Evolutionary conservation across 2,888 invertebrate genomes (phyloP).

Genomic region (Apodemia zela): DNA sequence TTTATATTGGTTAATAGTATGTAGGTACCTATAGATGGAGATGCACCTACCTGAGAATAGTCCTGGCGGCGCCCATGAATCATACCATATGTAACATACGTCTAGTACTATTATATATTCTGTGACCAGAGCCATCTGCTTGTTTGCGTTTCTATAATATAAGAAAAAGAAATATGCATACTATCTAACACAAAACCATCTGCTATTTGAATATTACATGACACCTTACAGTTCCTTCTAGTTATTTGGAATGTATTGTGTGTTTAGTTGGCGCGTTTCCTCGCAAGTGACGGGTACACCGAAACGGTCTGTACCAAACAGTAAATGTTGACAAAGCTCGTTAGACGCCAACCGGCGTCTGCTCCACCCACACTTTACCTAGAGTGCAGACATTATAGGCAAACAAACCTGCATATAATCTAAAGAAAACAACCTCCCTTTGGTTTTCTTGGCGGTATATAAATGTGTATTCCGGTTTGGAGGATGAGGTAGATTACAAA

Average conservation of each 20-base stretch:
- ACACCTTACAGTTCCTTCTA: constrained; percentile 44
- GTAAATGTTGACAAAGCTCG: constrained; percentile 71
- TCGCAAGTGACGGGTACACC: constrained; percentile 47
- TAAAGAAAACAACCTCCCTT: not conserved
- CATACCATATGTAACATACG: no score
- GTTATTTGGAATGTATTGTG: constrained; percentile 54
- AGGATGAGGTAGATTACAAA: not conserved
- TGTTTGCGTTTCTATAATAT: no score
- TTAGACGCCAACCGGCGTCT: constrained; percentile 56
- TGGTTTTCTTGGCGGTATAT: not conserved
- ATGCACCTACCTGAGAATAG: no score
- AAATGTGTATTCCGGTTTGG: no score
- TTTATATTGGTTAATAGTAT: no score
- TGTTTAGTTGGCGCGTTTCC: constrained; percentile 30
- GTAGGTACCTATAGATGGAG: no score
- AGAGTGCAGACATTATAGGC: constrained; percentile 3
- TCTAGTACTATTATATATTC: no score
- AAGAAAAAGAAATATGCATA: no score
- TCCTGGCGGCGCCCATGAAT: no score
- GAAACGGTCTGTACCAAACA: constrained; percentile 45
- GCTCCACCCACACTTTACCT: constrained; percentile 50
- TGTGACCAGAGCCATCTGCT: no score
- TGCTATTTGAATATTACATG: constrained; percentile 46
- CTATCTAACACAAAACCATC: constrained; percentile 18
- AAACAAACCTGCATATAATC: constrained; percentile 13